Percentiles rank a stretch among this genome's conserved stretches.
Conservation (phyloP, 2,797 vertebrate genomes). For the Leptoclinus maculatus region DNA sequence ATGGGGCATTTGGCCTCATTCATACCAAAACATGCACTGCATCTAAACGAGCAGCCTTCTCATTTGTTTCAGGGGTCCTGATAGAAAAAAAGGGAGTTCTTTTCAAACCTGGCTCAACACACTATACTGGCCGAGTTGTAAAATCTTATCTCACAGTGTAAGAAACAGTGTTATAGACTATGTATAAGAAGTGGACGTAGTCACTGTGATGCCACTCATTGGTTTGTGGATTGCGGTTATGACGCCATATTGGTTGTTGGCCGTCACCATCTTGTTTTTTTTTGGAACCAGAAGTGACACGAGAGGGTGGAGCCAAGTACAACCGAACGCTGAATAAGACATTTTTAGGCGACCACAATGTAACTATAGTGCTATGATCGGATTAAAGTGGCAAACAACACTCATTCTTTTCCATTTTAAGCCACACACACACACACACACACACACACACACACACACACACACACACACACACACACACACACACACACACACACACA, state of each 20-base stretch:
- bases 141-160: too few relatives aligned
- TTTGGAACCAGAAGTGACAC: too few relatives aligned
- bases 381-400: constrained; percentile 47
- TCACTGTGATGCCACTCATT: too few relatives aligned
- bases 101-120: background rate
- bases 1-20: background rate
- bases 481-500: background rate
- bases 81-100: background rate
- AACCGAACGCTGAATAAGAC: too few relatives aligned
- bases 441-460: background rate
- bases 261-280: too few relatives aligned
- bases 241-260: too few relatives aligned
- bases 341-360: background rate
- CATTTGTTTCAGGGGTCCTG: background rate
- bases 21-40: background rate
- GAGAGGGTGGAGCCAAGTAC: too few relatives aligned
- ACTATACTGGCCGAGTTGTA: background rate
- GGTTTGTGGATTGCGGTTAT: too few relatives aligned
- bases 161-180: too few relatives aligned
- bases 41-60: background rate
- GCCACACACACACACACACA: background rate
- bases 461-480: background rate
- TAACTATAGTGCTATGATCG: constrained; percentile 9
- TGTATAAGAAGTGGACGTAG: too few relatives aligned
- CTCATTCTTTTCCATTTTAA: background rate